These are phyloP conservation scores for Sphenodon punctatus DNA, from an alignment of 2,797 vertebrate genomes.

Conservation along the genomic window DNA sequence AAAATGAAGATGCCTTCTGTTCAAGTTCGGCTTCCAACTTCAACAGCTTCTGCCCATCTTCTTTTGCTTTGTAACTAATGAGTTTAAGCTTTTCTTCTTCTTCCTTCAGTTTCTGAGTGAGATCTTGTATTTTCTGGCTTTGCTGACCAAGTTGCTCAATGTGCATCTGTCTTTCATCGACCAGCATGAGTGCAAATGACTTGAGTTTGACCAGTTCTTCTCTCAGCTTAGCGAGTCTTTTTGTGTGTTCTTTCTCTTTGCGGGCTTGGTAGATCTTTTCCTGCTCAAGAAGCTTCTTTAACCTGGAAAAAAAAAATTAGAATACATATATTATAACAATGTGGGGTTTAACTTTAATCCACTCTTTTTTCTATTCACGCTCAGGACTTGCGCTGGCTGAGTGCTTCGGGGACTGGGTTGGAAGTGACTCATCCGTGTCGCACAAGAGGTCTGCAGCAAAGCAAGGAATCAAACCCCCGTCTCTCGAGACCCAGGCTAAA, in stretches of 20 bases:
- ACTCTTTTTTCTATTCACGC: too few relatives aligned
- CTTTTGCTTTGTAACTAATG: conserved; percentile 77
- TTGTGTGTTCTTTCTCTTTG: conserved; percentile 90
- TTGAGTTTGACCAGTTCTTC: conserved; percentile 93
- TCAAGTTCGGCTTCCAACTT: conserved; percentile 89
- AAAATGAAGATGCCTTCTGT: conserved; percentile 79
- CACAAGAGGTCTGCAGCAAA: too few relatives aligned
- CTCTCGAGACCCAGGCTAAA: too few relatives aligned
- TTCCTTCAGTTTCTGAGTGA: conserved; percentile 87
- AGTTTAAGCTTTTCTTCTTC: conserved; percentile 84
- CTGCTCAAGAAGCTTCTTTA: conserved; percentile 94
- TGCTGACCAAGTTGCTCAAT: conserved; percentile 91
- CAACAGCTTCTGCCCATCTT: conserved; percentile 87
- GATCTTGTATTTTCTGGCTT: conserved; percentile 89
- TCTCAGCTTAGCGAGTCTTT: conserved; percentile 85
- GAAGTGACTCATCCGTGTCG: too few relatives aligned
- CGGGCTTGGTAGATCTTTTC: conserved; percentile 92
- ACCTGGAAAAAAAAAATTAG: conserved; percentile 72
- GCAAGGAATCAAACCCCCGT: too few relatives aligned
- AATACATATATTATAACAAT: conserved; percentile 5
- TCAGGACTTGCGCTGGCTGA: too few relatives aligned
- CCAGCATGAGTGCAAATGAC: conserved; percentile 95
- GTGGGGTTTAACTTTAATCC: too few relatives aligned
- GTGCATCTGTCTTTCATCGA: conserved; percentile 94
- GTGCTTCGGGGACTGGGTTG: too few relatives aligned